phyloP scores from a whole-genome alignment of 2,888 invertebrate species.

The Marronus borbonicus region DNA sequence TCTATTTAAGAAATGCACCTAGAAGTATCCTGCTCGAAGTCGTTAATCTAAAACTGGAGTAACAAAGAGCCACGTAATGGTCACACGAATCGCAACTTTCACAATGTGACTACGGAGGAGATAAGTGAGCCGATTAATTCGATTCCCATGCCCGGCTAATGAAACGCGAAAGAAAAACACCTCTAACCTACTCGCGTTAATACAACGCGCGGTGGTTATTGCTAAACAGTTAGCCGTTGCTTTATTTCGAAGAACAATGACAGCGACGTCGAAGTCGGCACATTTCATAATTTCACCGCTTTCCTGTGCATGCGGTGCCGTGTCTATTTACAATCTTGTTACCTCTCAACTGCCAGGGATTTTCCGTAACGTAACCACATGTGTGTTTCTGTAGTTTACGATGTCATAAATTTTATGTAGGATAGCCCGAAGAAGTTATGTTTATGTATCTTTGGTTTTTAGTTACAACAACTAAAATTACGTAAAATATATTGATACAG shows the following conservation, averaged over 20 bases:
- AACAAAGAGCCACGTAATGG: slow-evolving; percentile 19
- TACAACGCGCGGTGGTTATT: slow-evolving; percentile 2
- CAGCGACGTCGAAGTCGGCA: slow-evolving; percentile 15
- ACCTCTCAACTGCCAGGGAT: neutral
- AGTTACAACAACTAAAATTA: too few species aligned
- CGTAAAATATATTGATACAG: too few species aligned
- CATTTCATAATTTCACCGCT: slow-evolving; percentile 29
- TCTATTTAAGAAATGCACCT: too few species aligned
- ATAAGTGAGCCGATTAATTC: slow-evolving; percentile 50
- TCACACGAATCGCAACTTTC: slow-evolving; percentile 41
- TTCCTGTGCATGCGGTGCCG: neutral
- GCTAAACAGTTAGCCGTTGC: slow-evolving; percentile 30
- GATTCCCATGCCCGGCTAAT: slow-evolving; percentile 47
- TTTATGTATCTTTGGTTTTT: too few species aligned
- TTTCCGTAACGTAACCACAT: neutral
- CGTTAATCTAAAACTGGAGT: slow-evolving; percentile 7
- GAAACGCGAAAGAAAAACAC: slow-evolving; percentile 36
- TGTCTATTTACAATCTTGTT: neutral
- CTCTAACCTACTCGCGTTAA: slow-evolving; percentile 34
- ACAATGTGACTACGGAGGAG: slow-evolving; percentile 43
- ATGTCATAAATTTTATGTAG: too few species aligned
- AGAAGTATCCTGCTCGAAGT: neutral
- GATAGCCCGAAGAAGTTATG: too few species aligned
- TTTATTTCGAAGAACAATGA: slow-evolving; percentile 35
- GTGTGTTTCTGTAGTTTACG: neutral